phyloP scores from a whole-genome alignment of 2,113 vertebrate genomes.

The Spea multiplicata region DNA sequence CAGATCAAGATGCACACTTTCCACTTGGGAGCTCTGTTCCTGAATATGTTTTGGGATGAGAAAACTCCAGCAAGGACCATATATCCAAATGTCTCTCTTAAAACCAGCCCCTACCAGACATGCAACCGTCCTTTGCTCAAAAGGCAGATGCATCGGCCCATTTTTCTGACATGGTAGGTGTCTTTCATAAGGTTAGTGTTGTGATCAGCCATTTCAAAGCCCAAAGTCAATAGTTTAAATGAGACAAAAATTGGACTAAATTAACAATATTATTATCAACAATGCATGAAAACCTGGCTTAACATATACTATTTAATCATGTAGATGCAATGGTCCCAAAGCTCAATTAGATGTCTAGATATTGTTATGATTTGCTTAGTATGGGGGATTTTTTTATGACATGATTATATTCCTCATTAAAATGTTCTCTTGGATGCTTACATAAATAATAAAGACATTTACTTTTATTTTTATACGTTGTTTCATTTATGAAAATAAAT shows the following conservation, averaged over 20 bases:
- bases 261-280: background rate
- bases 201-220: constrained; percentile 49
- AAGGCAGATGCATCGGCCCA: constrained; percentile 67
- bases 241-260: background rate
- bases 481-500: constrained; percentile 48
- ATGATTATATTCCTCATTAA: constrained; percentile 40
- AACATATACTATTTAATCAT: constrained; percentile 1
- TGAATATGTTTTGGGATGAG: no score
- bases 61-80: background rate
- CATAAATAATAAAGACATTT: constrained; percentile 45
- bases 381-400: constrained; percentile 1
- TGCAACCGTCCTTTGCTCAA: constrained; percentile 61
- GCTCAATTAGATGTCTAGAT: background rate
- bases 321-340: constrained; percentile 19
- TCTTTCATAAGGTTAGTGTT: constrained; percentile 41
- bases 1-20: background rate
- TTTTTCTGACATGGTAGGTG: constrained; percentile 58
- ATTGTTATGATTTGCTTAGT: background rate
- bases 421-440: constrained; percentile 43
- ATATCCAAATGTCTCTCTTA: constrained; percentile 15
- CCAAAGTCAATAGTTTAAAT: constrained; percentile 31
- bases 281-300: background rate
- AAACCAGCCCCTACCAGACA: constrained; percentile 51
- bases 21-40: background rate
- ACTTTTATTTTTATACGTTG: constrained; percentile 18